A percentile compares a stretch with the other conserved stretches of the same genome.
phyloP scores from a whole-genome alignment of 2,797 vertebrate species.

The Zenarchopterus dispar region DNA sequence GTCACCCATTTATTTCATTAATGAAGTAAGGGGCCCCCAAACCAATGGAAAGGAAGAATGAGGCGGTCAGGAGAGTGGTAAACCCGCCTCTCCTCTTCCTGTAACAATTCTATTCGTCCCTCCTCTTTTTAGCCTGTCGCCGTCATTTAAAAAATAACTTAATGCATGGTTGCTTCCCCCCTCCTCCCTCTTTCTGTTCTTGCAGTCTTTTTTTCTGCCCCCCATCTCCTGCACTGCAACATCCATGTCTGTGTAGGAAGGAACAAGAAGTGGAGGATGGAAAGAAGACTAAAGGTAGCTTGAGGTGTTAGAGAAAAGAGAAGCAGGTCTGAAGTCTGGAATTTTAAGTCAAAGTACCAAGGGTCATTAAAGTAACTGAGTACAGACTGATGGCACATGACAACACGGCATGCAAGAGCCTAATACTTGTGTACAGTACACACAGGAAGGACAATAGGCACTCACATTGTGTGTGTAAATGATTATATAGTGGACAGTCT shows the following conservation, averaged over 20 bases:
- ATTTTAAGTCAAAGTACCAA: slow-evolving; percentile 63
- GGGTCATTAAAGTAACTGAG: slow-evolving; percentile 14
- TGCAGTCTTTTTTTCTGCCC: slow-evolving; percentile 21
- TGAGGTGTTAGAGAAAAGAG: slow-evolving; percentile 37
- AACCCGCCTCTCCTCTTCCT: slow-evolving; percentile 48
- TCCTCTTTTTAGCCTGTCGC: slow-evolving; percentile 40
- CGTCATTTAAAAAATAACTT: slow-evolving; percentile 81
- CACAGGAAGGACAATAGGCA: slow-evolving; percentile 9
- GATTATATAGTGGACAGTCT: neutral
- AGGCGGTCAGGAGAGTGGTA: slow-evolving; percentile 61
- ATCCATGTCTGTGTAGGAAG: slow-evolving; percentile 36
- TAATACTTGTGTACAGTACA: slow-evolving; percentile 13
- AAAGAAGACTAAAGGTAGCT: slow-evolving; percentile 60
- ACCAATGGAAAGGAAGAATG: slow-evolving; percentile 60
- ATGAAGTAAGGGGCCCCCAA: slow-evolving; percentile 28
- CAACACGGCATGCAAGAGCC: slow-evolving; percentile 26
- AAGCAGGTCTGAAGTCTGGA: slow-evolving; percentile 55
- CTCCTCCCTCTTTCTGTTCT: slow-evolving; percentile 46
- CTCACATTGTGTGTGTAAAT: slow-evolving; percentile 5
- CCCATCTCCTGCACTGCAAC: slow-evolving; percentile 49
- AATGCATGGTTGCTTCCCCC: slow-evolving; percentile 67
- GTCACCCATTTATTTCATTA: slow-evolving; percentile 46
- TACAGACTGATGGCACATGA: slow-evolving; percentile 40
- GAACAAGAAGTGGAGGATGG: slow-evolving; percentile 49
- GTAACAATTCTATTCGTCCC: slow-evolving; percentile 44